Conservation (phyloP, 2,113 vertebrate species). For the Zosterops japonicus region DNA sequence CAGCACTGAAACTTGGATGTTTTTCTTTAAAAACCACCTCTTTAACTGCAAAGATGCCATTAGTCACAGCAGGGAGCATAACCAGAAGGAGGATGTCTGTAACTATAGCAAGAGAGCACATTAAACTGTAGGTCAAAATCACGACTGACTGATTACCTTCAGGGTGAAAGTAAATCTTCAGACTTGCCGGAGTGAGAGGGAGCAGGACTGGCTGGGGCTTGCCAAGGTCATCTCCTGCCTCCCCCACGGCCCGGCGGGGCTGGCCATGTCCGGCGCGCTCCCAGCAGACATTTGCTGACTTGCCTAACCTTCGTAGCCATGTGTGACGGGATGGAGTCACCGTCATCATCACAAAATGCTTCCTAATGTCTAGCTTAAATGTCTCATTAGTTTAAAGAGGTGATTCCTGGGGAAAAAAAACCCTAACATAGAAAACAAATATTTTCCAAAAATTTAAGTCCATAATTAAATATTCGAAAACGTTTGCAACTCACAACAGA, state of each 20-base stretch:
- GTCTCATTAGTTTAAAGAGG: conserved; percentile 32
- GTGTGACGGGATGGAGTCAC: neutral
- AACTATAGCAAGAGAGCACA: conserved; percentile 42
- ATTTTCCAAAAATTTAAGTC: neutral
- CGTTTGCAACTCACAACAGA: neutral
- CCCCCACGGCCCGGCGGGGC: neutral
- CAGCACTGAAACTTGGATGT: neutral
- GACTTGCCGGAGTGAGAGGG: neutral
- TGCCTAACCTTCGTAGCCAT: neutral
- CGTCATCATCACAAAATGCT: neutral
- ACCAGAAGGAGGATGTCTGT: conserved; percentile 61
- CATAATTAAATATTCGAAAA: neutral
- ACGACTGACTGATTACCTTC: conserved; percentile 54
- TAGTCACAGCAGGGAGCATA: conserved; percentile 54
- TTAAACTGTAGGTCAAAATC: conserved; percentile 60
- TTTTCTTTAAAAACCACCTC: conserved; percentile 48
- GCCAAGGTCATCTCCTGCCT: neutral
- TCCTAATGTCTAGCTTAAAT: neutral
- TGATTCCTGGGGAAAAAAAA: neutral
- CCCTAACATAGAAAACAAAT: neutral
- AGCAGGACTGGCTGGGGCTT: neutral
- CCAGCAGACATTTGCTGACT: conserved; percentile 2
- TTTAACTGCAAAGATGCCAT: conserved; percentile 35
- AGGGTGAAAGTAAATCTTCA: conserved; percentile 53
- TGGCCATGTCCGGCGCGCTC: neutral